A percentile compares a stretch with the other conserved stretches of the same genome.
Evolutionary conservation across 2,113 vertebrate species (phyloP).

Genomic region (Glareola pratincola): DNA sequence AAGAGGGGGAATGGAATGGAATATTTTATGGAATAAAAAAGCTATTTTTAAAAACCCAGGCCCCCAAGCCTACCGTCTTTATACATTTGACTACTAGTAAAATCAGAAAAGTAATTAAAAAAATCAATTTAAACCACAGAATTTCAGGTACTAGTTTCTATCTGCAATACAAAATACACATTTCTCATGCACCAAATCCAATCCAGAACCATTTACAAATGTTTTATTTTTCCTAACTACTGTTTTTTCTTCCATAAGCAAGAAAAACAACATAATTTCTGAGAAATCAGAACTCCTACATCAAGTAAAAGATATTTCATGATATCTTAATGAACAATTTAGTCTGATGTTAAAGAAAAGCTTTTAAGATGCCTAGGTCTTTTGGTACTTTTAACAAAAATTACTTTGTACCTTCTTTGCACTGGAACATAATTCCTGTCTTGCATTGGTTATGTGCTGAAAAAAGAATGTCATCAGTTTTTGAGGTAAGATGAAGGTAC

Average conservation of each 20-base stretch:
- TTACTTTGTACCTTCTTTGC: background rate
- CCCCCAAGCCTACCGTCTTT: background rate
- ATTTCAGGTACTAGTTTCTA: background rate
- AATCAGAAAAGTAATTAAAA: background rate
- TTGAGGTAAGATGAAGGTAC: background rate
- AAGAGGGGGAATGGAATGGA: no score
- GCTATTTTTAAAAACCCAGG: background rate
- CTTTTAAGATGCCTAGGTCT: background rate
- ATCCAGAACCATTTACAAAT: background rate
- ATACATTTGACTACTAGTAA: background rate
- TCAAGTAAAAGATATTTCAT: background rate
- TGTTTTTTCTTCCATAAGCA: background rate
- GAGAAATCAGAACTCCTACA: background rate
- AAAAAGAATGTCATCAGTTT: background rate
- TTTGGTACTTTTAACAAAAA: background rate
- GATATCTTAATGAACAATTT: background rate
- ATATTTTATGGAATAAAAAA: background rate
- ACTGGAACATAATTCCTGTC: background rate
- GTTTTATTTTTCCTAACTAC: background rate
- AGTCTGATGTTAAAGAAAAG: background rate
- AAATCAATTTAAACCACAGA: background rate
- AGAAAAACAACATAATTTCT: background rate
- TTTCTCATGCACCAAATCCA: background rate
- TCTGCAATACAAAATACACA: background rate
- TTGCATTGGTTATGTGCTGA: background rate